phyloP scores from a whole-genome alignment of 1,140 invertebrate species.

The Trichoplusia ni region DNA sequence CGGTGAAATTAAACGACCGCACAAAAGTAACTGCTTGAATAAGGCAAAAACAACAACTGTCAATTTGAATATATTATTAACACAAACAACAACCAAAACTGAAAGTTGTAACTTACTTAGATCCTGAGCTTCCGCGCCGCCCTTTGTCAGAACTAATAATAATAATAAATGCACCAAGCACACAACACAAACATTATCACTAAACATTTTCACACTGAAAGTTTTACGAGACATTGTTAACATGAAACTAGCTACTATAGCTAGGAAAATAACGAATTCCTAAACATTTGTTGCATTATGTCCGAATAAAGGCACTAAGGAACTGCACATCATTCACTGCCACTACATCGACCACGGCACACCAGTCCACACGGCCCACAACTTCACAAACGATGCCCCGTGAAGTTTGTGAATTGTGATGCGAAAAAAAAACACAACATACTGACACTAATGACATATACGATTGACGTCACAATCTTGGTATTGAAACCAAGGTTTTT shows the following conservation, averaged over 20 bases:
- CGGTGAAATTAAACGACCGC: no score
- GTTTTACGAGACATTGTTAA: conserved; percentile 44
- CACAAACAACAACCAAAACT: neutral
- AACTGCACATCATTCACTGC: conserved; percentile 50
- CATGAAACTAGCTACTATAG: conserved; percentile 17
- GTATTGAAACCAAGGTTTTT: no score
- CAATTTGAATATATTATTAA: neutral
- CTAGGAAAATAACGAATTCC: conserved; percentile 15
- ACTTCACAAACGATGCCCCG: no score
- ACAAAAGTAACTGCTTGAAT: no score
- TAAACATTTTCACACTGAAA: conserved; percentile 63
- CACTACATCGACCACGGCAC: no score
- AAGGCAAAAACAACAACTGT: no score
- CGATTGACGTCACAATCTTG: no score
- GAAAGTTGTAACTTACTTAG: conserved; percentile 57
- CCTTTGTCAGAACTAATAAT: conserved; percentile 70
- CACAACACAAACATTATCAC: conserved; percentile 57
- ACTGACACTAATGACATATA: neutral
- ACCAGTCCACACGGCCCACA: conserved; percentile 23
- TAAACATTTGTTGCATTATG: conserved; percentile 5
- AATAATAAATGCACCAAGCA: conserved; percentile 60
- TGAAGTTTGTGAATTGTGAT: neutral
- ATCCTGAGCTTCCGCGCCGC: conserved; percentile 58
- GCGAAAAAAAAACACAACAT: conserved; percentile 26
- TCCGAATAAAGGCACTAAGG: conserved; percentile 40